Base-by-base conservation (phyloP, 92 coral and sea anemone genomes). In the Bergia puertoricense region DNA sequence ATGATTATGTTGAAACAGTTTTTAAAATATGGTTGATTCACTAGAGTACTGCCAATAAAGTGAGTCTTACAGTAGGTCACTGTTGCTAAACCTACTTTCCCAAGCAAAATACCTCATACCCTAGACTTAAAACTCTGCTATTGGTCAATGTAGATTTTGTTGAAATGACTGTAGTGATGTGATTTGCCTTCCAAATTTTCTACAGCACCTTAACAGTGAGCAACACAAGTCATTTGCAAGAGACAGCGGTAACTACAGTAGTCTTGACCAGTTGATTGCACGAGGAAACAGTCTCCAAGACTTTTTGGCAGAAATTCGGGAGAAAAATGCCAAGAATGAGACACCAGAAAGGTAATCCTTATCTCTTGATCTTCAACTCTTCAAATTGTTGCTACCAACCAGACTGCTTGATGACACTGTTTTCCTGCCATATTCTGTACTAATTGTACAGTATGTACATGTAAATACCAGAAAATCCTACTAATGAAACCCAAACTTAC, bases 181-280 rank as follows among this genome's bases (percentile, higher is more conserved):
- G 9, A 10, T 30, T 39, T 8, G 13, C 0, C 8, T n/a, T 46
- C 40, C 2, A 22, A 18, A 5, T 43, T 71, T 36, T 72, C 59
- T 86, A 6, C 75, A 97, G 99, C 99, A 97, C 80, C 93, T 97
- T 30, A 93, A 84, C 43, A 91, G 98, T 88, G 98, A 94, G 16
- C 96, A 93, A 44, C 99, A 97, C 88, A 95, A 95, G 88, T 73
- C 94, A 16, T 97, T 97, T 90, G 97, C 99, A 14, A 85, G 78
- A 80, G 93, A 91, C 68, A 83, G 92, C 54, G 91, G 93, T 22
- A 97, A 97, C 90, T 97, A 97, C 81, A 85, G 76, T 14, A 95
- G 93, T 57, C 89, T 97, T 69, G 99, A 97, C 88, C 82, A 91
- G 43, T 91, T 96, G 16, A 97, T 97, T 85, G 86, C 89, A 16